Conservation (phyloP, 2,797 vertebrate species). For the Lates japonicus region DNA sequence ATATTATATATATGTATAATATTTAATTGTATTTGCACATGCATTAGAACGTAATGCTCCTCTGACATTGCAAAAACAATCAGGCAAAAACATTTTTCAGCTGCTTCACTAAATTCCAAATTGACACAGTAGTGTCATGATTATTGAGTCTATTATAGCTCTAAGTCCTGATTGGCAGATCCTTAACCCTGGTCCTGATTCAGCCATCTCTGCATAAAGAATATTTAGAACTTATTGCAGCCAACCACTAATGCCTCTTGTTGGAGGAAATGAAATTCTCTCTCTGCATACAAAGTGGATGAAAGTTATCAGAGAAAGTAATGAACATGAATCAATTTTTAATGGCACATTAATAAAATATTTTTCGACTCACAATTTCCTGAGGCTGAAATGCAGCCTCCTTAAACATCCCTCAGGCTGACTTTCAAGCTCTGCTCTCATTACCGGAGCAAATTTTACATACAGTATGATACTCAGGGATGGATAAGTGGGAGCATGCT, state of each 20-base stretch:
- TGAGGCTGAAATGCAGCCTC: conserved; percentile 51
- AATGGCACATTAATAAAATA: conserved; percentile 82
- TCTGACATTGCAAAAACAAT: background rate
- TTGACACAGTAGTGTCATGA: conserved; percentile 17
- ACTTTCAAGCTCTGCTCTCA: conserved; percentile 48
- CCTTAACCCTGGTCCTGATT: conserved; percentile 29
- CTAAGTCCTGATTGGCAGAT: conserved; percentile 32
- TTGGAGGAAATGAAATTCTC: conserved; percentile 67
- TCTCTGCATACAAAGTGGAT: conserved; percentile 68
- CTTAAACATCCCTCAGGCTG: conserved; percentile 56
- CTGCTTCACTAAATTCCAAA: conserved; percentile 9
- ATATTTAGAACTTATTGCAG: conserved; percentile 48
- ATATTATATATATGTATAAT: too few species aligned
- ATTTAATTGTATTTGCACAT: too few species aligned
- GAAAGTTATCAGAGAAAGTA: conserved; percentile 75
- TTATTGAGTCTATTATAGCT: conserved; percentile 26
- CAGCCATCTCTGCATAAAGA: conserved; percentile 43
- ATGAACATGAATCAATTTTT: conserved; percentile 82
- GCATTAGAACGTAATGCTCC: background rate
- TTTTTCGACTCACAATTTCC: conserved; percentile 73
- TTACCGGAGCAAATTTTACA: conserved; percentile 55
- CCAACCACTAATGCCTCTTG: conserved; percentile 45
- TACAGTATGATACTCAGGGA: conserved; percentile 21
- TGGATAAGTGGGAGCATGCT: background rate
- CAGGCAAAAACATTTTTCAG: background rate